These are phyloP conservation scores for Drosophila neoperkinsi DNA, from an alignment of 2,888 invertebrate species.

Conservation along the genomic window DNA sequence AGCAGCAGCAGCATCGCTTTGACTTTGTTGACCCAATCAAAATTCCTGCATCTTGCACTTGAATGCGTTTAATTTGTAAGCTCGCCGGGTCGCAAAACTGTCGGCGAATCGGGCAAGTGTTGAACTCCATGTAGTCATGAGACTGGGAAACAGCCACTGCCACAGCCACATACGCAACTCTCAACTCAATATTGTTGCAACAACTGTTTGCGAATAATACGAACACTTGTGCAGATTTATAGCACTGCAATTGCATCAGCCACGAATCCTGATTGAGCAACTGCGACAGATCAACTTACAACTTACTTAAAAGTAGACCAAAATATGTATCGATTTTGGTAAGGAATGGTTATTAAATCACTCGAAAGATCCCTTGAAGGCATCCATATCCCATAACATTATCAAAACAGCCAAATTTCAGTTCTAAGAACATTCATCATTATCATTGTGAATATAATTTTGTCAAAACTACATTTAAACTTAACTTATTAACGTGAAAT, in stretches of 20 bases:
- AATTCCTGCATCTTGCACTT: conserved; percentile 79
- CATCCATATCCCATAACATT: neutral
- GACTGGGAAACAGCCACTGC: conserved; percentile 1
- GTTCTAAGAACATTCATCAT: neutral
- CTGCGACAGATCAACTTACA: neutral
- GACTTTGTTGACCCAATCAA: conserved; percentile 79
- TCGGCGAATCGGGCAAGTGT: conserved; percentile 16
- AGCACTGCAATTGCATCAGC: neutral
- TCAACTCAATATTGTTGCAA: neutral
- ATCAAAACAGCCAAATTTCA: neutral
- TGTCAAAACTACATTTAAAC: too few relatives aligned
- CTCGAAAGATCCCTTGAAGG: accelerated
- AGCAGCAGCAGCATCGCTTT: conserved; percentile 13
- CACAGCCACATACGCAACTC: neutral
- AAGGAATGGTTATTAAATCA: neutral
- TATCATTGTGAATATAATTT: too few relatives aligned
- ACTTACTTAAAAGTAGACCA: neutral
- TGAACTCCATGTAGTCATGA: conserved; percentile 30
- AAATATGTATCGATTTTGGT: neutral
- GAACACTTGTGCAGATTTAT: conserved; percentile 7
- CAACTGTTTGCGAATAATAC: neutral
- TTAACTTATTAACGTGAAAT: too few relatives aligned
- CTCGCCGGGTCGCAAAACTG: conserved; percentile 39
- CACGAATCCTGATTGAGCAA: conserved; percentile 13
- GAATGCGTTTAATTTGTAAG: conserved; percentile 80